phyloP scores from a whole-genome alignment of 2,888 invertebrate species.

The Ditula angustiorana region DNA sequence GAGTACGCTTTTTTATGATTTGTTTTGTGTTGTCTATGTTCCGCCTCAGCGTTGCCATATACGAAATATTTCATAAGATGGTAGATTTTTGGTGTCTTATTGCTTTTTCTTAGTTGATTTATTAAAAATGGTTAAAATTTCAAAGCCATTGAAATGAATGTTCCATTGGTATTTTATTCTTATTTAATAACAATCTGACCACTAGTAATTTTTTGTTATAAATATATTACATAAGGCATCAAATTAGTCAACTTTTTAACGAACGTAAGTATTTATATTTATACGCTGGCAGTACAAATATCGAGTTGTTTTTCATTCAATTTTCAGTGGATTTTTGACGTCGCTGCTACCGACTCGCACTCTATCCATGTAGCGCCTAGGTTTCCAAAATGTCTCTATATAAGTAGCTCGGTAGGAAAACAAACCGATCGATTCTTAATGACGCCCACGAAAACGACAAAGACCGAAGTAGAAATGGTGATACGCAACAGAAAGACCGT shows the following conservation, averaged over 20 bases:
- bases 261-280: constrained; percentile 11
- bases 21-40: constrained; percentile 23
- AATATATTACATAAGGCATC: not conserved
- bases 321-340: constrained; percentile 82
- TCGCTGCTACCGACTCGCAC: constrained; percentile 74
- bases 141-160: too few relatives aligned
- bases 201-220: not conserved
- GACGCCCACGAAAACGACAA: constrained; percentile 92
- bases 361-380: constrained; percentile 77
- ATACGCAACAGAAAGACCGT: constrained; percentile 94
- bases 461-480: constrained; percentile 94
- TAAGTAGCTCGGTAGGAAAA: constrained; percentile 75
- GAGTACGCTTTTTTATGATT: constrained; percentile 4
- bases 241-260: not conserved
- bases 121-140: too few relatives aligned
- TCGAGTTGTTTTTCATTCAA: constrained; percentile 80
- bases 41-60: not conserved
- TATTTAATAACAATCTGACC: not conserved
- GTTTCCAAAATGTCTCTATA: constrained; percentile 75
- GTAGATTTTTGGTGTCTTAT: not conserved
- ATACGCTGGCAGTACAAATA: constrained; percentile 62
- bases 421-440: constrained; percentile 76
- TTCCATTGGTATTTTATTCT: not conserved
- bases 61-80: not conserved
- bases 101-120: not conserved